These are phyloP conservation scores for Mellilla xanthometata DNA, from an alignment of 2,888 invertebrate genomes.

Conservation along the genomic window DNA sequence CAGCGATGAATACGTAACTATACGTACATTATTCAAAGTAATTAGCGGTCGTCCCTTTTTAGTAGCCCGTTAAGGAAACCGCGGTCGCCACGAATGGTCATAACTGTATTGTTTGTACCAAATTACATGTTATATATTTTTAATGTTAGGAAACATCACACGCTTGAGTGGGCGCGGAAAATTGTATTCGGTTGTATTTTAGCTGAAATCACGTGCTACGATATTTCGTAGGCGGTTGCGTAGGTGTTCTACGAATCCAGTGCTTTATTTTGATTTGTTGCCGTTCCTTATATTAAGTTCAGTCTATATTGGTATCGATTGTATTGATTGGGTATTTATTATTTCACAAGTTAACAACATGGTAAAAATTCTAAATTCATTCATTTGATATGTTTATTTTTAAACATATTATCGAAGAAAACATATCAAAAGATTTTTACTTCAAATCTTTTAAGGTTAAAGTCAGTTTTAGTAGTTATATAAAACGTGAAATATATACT, in stretches of 20 bases:
- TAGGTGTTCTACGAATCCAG: conserved; percentile 29
- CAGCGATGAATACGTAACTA: conserved; percentile 46
- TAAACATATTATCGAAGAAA: too few species aligned
- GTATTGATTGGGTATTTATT: too few species aligned
- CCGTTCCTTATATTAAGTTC: too few species aligned
- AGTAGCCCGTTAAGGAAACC: conserved; percentile 51
- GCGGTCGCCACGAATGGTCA: conserved; percentile 47
- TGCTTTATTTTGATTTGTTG: too few species aligned
- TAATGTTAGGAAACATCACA: conserved; percentile 7
- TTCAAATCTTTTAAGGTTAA: too few species aligned
- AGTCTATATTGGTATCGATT: too few species aligned
- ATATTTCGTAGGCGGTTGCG: conserved; percentile 5
- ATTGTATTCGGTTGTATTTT: conserved; percentile 1
- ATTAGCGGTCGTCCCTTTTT: conserved; percentile 62
- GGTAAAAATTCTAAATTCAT: too few species aligned
- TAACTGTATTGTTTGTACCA: conserved; percentile 47
- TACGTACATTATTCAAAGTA: conserved; percentile 61
- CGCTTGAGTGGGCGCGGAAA: neutral
- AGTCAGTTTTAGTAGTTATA: too few species aligned
- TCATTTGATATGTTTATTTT: too few species aligned
- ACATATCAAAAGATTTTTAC: too few species aligned
- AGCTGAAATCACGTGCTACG: neutral
- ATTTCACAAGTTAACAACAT: too few species aligned
- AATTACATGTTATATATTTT: conserved; percentile 16
- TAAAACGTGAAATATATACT: too few species aligned